These are phyloP conservation scores for Hylomyscus alleni DNA, from an alignment of 2,797 vertebrate genomes.

Conservation along the genomic window DNA sequence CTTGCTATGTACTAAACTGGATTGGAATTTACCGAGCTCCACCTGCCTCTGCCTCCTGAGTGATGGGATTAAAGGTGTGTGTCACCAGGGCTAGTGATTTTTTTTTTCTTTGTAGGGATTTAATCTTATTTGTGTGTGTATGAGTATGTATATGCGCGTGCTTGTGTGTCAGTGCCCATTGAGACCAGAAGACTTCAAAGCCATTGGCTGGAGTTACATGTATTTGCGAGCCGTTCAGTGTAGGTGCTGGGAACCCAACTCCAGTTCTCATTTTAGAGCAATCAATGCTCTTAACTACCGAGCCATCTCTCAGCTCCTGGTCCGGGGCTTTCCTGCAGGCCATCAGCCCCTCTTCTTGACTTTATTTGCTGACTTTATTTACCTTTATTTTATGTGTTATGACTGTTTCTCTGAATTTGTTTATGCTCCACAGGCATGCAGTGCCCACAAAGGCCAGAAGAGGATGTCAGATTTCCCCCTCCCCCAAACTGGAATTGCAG, in stretches of 20 bases:
- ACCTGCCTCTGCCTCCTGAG: neutral
- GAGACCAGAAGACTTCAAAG: neutral
- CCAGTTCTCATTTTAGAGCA: neutral
- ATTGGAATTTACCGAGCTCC: too few relatives aligned
- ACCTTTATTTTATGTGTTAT: neutral
- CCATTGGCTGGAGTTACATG: neutral
- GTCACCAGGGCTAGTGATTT: neutral
- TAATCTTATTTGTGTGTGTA: neutral
- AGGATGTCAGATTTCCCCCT: neutral
- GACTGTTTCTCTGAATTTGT: neutral
- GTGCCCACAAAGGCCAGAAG: neutral
- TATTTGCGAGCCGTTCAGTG: neutral
- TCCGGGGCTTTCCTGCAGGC: neutral
- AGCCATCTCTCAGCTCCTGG: neutral
- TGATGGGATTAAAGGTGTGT: neutral
- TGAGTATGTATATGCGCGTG: rapidly evolving
- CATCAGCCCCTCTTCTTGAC: neutral
- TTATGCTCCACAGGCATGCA: neutral
- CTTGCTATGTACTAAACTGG: too few relatives aligned
- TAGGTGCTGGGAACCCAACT: neutral
- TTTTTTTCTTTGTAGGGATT: neutral
- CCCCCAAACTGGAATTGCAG: neutral
- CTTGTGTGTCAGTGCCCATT: neutral
- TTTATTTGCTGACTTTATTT: neutral
- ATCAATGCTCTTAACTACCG: neutral